Percentiles rank a stretch among this genome's conserved stretches.
These are phyloP conservation scores for Chymomyza caudatula DNA, from an alignment of 2,888 invertebrate genomes.

Conservation along the genomic window DNA sequence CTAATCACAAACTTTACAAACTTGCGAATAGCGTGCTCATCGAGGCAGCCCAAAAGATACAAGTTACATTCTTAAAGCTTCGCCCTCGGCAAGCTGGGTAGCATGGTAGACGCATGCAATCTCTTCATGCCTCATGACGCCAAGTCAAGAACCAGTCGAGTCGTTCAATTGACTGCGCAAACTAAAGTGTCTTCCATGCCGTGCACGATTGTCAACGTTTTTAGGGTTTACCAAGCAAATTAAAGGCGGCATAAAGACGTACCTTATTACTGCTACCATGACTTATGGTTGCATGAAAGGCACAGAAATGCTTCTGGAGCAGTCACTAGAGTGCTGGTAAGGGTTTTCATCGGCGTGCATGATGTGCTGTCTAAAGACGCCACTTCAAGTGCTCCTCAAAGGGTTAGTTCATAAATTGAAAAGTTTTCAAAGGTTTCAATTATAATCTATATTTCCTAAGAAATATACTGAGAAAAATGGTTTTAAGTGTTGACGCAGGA, in stretches of 20 bases:
- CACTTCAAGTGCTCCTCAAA: neutral
- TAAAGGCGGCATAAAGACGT: conserved; percentile 13
- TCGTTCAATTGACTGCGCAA: conserved; percentile 58
- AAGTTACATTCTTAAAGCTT: conserved; percentile 34
- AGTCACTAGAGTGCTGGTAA: neutral
- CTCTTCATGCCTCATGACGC: conserved; percentile 57
- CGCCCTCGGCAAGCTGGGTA: conserved; percentile 19
- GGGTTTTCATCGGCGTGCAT: neutral
- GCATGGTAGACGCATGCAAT: conserved; percentile 46
- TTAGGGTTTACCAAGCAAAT: conserved; percentile 1
- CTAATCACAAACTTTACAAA: conserved; percentile 47
- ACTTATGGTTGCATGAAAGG: neutral
- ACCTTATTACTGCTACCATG: conserved; percentile 13
- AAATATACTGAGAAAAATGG: neutral
- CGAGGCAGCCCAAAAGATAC: conserved; percentile 8
- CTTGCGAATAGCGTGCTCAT: conserved; percentile 15
- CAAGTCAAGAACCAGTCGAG: conserved; percentile 24
- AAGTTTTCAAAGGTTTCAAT: neutral
- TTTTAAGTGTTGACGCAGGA: neutral
- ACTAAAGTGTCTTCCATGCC: conserved; percentile 40
- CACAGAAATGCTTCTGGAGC: neutral
- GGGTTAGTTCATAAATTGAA: neutral
- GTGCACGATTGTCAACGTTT: conserved; percentile 12
- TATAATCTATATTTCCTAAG: neutral
- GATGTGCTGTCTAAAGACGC: neutral